A percentile compares a stretch with the other conserved stretches of the same genome.
These are phyloP conservation scores for Allophyes oxyacanthae DNA, from an alignment of 2,888 invertebrate genomes.

Conservation along the genomic window DNA sequence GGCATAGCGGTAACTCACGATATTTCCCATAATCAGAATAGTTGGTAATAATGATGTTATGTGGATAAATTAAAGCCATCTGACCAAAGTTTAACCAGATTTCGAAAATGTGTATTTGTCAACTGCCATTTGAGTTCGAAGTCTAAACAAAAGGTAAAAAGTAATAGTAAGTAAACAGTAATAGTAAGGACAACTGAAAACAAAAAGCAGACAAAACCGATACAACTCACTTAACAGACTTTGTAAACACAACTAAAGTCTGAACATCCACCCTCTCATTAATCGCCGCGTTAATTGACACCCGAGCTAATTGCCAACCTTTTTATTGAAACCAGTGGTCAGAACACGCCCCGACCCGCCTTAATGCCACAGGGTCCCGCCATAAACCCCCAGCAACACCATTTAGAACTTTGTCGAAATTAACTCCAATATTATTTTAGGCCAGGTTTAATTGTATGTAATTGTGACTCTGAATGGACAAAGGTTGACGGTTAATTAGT, in stretches of 20 bases:
- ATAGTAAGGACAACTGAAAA: conserved; percentile 6
- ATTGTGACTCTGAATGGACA: conserved; percentile 62
- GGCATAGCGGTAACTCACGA: too few species aligned
- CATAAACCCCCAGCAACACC: conserved; percentile 53
- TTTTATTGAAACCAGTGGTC: conserved; percentile 57
- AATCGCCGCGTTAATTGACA: conserved; percentile 57
- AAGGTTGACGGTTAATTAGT: conserved; percentile 61
- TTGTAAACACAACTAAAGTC: conserved; percentile 29
- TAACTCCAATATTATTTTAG: conserved; percentile 72
- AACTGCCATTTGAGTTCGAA: too few species aligned
- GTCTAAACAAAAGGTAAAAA: too few species aligned
- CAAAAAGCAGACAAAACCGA: conserved; percentile 20
- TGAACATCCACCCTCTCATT: conserved; percentile 38
- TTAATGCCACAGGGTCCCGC: conserved; percentile 43
- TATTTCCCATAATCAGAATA: too few species aligned
- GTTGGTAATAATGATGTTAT: too few species aligned
- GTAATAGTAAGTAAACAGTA: too few species aligned
- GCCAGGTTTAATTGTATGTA: conserved; percentile 67
- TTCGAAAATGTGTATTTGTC: too few species aligned
- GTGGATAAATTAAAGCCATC: too few species aligned
- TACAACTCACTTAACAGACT: conserved; percentile 22
- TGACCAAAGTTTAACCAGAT: too few species aligned
- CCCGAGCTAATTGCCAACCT: conserved; percentile 48
- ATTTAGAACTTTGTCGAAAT: conserved; percentile 64
- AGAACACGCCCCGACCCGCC: conserved; percentile 25